Conservation (phyloP, 2,113 vertebrate species). For the Theristicus caerulescens region DNA sequence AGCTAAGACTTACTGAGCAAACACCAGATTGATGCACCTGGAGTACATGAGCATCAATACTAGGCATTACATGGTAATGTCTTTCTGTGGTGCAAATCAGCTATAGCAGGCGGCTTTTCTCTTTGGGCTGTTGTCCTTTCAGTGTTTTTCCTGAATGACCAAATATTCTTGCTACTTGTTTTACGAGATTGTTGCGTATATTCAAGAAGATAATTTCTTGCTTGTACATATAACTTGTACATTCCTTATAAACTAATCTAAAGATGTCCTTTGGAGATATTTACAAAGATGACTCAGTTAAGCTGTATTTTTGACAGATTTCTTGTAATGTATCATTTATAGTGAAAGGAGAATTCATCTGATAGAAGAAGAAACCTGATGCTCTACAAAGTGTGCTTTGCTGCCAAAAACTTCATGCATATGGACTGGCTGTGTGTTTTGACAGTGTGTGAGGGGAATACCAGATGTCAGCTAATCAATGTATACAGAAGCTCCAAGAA, state of each 20-base stretch:
- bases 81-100: not conserved
- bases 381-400: not conserved
- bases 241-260: not conserved
- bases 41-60: not conserved
- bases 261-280: not conserved
- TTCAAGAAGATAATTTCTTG: not conserved
- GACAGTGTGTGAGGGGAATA: constrained; percentile 2
- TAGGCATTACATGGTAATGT: not conserved
- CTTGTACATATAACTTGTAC: not conserved
- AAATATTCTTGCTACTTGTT: not conserved
- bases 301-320: constrained; percentile 17
- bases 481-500: not conserved
- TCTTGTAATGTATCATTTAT: not conserved
- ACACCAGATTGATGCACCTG: not conserved
- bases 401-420: not conserved
- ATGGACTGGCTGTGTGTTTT: not conserved
- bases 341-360: not conserved
- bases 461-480: constrained; percentile 37
- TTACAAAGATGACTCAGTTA: constrained; percentile 10
- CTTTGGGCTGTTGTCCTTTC: not conserved
- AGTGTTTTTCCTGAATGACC: not conserved
- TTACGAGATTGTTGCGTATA: not conserved
- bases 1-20: not conserved
- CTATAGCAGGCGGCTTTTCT: not conserved
- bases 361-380: not conserved